Evolutionary conservation across 2,888 invertebrate species (phyloP), one percentile per base, ranked within the genome.

Genomic region (Zygaena filipendulae): DNA sequence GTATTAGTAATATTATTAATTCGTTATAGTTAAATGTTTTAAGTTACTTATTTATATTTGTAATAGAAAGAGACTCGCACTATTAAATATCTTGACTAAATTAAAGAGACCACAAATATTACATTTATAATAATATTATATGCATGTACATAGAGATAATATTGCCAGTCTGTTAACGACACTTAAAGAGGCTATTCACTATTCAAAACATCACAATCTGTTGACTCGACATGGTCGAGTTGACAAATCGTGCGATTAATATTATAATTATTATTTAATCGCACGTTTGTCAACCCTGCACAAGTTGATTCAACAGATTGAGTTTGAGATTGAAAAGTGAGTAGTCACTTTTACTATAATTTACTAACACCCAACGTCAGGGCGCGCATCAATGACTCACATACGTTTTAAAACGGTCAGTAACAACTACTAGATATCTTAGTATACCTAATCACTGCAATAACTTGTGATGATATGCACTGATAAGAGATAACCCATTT

Each of bases 401-500:
- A n/a, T 6, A 72, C 56, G 54, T 62, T 71, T 72, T 64, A 69
- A 70, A 74, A 74, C 63, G 51, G 69, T 67, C 59, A 58, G 68
- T 77, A 75, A 75, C 72, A 71, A 60, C 77, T 79, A 77, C 70
- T 75, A 79, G n/a, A 77, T 75, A 77, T 75, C 79, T 75, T 72
- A 74, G 52, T 69, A 69, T 68, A 74, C 70, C 72, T 79, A 77
- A 72, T 71, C 79, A 77, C 79, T 79, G 79, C 69, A 67, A 66
- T 63, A 66, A 62, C 69, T 75, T 77, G 74, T 79, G 77, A 77
- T 79, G 79, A 79, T 79, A 79, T 79, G 79, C 79, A 79, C 74
- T 74, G 70, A 75, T 68, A n/a, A n/a, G n/a, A n/a, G n/a, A n/a
- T n/a, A 61, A 66, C 72, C 74, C 72, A 70, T 47, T 45, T 49